A percentile compares a stretch with the other conserved stretches of the same genome.
Evolutionary conservation across 2,888 invertebrate species (phyloP).

Genomic region (Caenorhabditis auriculariae): DNA sequence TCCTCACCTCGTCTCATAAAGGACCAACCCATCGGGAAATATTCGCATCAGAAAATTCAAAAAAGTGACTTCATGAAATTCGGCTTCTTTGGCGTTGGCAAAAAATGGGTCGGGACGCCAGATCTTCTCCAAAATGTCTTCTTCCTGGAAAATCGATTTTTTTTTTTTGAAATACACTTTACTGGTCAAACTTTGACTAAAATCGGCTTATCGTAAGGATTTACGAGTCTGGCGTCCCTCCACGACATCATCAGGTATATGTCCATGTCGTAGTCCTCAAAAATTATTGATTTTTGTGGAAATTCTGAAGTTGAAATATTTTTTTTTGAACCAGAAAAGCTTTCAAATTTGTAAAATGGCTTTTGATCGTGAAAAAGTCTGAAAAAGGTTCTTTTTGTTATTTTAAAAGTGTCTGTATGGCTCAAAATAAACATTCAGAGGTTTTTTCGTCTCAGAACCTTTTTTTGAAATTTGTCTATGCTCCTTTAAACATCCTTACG

Average conservation of each 20-base stretch:
- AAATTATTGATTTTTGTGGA: too few species aligned
- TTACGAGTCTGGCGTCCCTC: conserved; percentile 59
- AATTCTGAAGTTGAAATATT: too few species aligned
- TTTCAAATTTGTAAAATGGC: too few species aligned
- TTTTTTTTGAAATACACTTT: neutral
- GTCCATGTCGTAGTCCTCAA: conserved; percentile 63
- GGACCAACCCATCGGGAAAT: conserved; percentile 59
- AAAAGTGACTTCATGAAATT: conserved; percentile 63
- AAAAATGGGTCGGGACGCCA: conserved; percentile 62
- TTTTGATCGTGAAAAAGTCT: too few species aligned
- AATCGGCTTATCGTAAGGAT: conserved; percentile 60
- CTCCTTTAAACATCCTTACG: too few species aligned
- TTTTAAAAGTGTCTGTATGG: too few species aligned
- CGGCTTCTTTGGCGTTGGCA: conserved; percentile 63
- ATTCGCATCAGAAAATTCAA: conserved; percentile 62
- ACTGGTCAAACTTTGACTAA: conserved; percentile 49
- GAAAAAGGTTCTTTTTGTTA: too few species aligned
- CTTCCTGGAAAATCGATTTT: conserved; percentile 21
- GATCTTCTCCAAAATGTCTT: conserved; percentile 56
- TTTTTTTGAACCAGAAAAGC: too few species aligned
- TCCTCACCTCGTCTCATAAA: conserved; percentile 60
- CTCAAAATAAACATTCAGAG: too few species aligned
- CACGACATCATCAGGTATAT: conserved; percentile 61
- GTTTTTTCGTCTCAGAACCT: too few species aligned
- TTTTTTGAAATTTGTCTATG: too few species aligned